Conservation (phyloP, 2,797 vertebrate genomes). For the Pangasius djambal region DNA sequence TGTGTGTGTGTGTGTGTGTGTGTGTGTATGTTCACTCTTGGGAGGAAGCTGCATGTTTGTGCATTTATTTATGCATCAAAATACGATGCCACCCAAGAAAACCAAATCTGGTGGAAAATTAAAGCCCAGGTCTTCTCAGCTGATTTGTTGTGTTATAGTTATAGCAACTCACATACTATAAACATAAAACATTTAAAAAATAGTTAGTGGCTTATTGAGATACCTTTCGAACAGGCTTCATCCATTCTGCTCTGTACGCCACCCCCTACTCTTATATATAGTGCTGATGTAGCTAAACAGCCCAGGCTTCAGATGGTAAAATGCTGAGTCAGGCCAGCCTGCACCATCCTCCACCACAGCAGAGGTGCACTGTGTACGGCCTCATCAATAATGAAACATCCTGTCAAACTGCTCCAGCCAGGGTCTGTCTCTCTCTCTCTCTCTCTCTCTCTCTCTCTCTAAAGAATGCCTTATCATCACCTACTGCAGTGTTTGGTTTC, state of each 20-base stretch:
- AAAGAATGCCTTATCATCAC: constrained; percentile 34
- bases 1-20: not conserved
- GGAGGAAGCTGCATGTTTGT: not conserved
- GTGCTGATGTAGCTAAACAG: constrained; percentile 72
- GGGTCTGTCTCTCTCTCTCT: constrained; percentile 15
- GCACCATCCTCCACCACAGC: constrained; percentile 62
- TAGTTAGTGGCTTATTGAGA: constrained; percentile 6
- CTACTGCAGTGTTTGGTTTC: constrained; percentile 35
- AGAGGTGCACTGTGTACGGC: constrained; percentile 70
- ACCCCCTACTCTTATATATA: constrained; percentile 25
- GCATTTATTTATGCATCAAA: constrained; percentile 56
- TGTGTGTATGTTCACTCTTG: not conserved
- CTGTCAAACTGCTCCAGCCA: constrained; percentile 37
- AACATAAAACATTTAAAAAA: not conserved
- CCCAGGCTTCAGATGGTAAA: constrained; percentile 65
- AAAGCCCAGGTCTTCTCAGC: not conserved
- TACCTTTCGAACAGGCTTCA: constrained; percentile 10
- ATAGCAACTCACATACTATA: not conserved
- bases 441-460: constrained; percentile 5
- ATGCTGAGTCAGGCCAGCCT: constrained; percentile 76
- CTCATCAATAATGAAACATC: constrained; percentile 79
- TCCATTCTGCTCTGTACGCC: not conserved
- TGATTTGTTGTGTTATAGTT: not conserved
- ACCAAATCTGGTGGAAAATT: not conserved
- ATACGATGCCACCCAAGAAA: not conserved